Evolutionary conservation across 2,797 vertebrate species (phyloP).

Genomic region (Antennarius maculatus): DNA sequence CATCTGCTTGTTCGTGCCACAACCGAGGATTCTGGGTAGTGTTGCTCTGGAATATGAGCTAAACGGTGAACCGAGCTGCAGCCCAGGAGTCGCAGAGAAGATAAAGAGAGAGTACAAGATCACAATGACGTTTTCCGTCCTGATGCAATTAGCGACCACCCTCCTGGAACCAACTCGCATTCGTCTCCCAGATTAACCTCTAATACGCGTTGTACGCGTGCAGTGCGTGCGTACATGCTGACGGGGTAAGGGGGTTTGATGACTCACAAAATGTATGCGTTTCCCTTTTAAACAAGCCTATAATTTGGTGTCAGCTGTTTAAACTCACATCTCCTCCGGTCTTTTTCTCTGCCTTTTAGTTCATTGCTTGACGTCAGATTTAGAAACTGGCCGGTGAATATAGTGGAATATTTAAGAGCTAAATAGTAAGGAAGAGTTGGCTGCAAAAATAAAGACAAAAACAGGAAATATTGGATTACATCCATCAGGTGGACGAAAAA

Average conservation of each 20-base stretch:
- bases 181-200: conserved; percentile 14
- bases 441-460: too few relatives aligned
- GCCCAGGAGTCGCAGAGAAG: conserved; percentile 23
- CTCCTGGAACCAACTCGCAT: conserved; percentile 11
- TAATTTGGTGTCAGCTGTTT: conserved; percentile 62
- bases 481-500: too few relatives aligned
- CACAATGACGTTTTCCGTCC: conserved; percentile 20
- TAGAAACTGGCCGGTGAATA: too few relatives aligned
- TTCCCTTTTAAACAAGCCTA: conserved; percentile 50
- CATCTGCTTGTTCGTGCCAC: conserved; percentile 58
- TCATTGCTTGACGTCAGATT: neutral
- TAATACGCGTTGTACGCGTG: neutral
- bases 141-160: conserved; percentile 38
- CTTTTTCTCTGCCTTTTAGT: neutral
- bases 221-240: neutral
- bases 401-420: too few relatives aligned
- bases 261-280: conserved; percentile 44
- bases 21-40: conserved; percentile 34
- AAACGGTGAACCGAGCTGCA: conserved; percentile 40
- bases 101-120: conserved; percentile 20
- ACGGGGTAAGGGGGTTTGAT: conserved; percentile 30
- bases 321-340: conserved; percentile 13
- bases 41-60: conserved; percentile 40
- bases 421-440: too few relatives aligned
- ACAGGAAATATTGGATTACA: too few relatives aligned